Evolutionary conservation across 2,888 invertebrate species (phyloP).

Genomic region (Suillia variegata): DNA sequence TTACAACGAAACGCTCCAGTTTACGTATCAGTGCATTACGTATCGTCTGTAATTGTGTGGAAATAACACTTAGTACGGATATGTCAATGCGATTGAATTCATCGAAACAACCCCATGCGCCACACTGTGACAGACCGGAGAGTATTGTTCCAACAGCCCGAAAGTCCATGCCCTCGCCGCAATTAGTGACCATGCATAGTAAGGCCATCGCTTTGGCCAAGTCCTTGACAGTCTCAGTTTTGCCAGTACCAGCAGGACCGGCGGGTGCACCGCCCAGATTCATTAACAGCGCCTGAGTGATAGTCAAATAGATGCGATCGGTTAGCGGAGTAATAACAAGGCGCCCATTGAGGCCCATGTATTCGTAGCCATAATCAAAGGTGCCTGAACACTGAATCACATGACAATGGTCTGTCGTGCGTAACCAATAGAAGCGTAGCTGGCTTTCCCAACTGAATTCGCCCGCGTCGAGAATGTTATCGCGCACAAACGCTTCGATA

Average conservation of each 20-base stretch:
- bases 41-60: constrained; percentile 88
- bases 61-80: constrained; percentile 90
- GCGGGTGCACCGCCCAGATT: constrained; percentile 91
- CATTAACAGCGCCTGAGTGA: constrained; percentile 92
- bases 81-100: constrained; percentile 94
- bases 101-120: constrained; percentile 96
- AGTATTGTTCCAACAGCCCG: constrained; percentile 79
- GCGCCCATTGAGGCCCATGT: constrained; percentile 91
- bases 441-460: constrained; percentile 97
- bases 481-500: constrained; percentile 78
- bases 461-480: constrained; percentile 79
- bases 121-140: constrained; percentile 65
- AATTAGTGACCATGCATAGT: constrained; percentile 85
- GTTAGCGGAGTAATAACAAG: constrained; percentile 91
- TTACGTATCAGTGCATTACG: constrained; percentile 80
- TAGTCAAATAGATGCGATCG: constrained; percentile 89
- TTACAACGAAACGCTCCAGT: constrained; percentile 75
- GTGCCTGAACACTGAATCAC: constrained; percentile 82
- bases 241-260: constrained; percentile 67
- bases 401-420: constrained; percentile 77
- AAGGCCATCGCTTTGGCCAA: constrained; percentile 87
- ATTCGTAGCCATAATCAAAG: constrained; percentile 93
- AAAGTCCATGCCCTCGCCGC: constrained; percentile 93
- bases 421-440: constrained; percentile 89
- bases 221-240: constrained; percentile 92